phyloP scores from a whole-genome alignment of 2,113 vertebrate species.

The Syngnathus scovelli region DNA sequence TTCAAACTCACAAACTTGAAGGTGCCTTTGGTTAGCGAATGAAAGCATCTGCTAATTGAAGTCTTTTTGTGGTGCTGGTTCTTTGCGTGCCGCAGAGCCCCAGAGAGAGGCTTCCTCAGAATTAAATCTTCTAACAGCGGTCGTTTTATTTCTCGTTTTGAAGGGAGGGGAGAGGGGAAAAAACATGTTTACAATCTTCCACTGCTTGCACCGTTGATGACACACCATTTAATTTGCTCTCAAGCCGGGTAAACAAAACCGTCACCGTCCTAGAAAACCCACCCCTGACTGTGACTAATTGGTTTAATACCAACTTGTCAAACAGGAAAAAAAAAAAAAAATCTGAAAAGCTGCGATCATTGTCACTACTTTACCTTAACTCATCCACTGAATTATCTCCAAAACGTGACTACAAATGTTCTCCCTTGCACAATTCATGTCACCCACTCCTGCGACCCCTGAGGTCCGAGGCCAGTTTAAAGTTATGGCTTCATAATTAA shows the following conservation, averaged over 20 bases:
- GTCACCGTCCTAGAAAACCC: constrained; percentile 37
- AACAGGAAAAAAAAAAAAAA: constrained; percentile 25
- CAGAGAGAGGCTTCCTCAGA: constrained; percentile 46
- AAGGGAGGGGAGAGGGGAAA: constrained; percentile 27
- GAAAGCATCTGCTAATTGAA: constrained; percentile 57
- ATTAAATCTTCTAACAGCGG: constrained; percentile 58
- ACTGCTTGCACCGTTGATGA: constrained; percentile 33
- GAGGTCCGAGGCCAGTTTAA: constrained; percentile 64
- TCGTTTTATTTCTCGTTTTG: constrained; percentile 51
- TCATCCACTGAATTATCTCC: constrained; percentile 47
- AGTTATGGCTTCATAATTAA: constrained; percentile 71
- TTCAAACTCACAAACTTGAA: constrained; percentile 41
- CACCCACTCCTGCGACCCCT: constrained; percentile 46
- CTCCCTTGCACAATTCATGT: constrained; percentile 10
- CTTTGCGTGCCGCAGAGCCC: constrained; percentile 20
- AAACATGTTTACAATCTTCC: constrained; percentile 59
- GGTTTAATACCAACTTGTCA: constrained; percentile 37
- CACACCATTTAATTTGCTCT: constrained; percentile 29
- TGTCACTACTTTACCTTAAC: constrained; percentile 24
- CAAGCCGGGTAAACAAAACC: constrained; percentile 51
- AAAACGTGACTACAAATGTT: constrained; percentile 20
- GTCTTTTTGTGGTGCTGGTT: constrained; percentile 39
- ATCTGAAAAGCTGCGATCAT: neutral
- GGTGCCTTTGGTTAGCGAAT: constrained; percentile 62
- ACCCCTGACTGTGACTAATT: constrained; percentile 51